Evolutionary conservation across 2,797 vertebrate species (phyloP).

Genomic region (Dendrocincla tyrannina): DNA sequence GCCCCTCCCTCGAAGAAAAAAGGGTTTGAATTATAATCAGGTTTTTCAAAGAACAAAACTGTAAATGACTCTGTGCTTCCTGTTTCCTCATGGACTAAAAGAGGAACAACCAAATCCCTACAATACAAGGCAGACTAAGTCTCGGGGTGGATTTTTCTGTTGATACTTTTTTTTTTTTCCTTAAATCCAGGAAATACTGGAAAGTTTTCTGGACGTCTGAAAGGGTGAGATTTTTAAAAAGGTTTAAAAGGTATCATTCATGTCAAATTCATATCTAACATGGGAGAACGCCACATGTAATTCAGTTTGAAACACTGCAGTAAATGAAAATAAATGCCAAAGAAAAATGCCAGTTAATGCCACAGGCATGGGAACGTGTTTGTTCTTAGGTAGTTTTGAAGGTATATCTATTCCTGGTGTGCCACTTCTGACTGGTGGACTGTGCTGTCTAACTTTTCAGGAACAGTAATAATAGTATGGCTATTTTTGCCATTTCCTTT

Average conservation of each 20-base stretch:
- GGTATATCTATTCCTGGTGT: neutral
- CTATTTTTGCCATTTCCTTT: conserved; percentile 57
- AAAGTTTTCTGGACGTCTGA: neutral
- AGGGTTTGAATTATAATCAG: neutral
- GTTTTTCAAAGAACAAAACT: neutral
- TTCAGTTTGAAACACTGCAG: neutral
- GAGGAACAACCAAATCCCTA: neutral
- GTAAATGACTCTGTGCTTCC: neutral
- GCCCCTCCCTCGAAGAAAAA: neutral
- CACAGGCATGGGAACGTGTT: accelerated
- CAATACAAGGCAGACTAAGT: neutral
- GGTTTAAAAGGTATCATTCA: neutral
- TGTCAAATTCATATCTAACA: neutral
- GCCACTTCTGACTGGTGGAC: neutral
- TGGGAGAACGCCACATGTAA: neutral
- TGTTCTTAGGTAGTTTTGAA: neutral
- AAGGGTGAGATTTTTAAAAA: neutral
- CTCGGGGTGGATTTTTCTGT: neutral
- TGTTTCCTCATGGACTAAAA: neutral
- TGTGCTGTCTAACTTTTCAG: neutral
- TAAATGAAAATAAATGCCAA: neutral
- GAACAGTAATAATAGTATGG: conserved; percentile 32
- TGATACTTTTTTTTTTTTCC: no score
- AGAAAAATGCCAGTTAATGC: neutral
- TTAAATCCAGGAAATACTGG: neutral